phyloP scores from a whole-genome alignment of 2,888 invertebrate genomes.

The Opisthograptis luteolata region DNA sequence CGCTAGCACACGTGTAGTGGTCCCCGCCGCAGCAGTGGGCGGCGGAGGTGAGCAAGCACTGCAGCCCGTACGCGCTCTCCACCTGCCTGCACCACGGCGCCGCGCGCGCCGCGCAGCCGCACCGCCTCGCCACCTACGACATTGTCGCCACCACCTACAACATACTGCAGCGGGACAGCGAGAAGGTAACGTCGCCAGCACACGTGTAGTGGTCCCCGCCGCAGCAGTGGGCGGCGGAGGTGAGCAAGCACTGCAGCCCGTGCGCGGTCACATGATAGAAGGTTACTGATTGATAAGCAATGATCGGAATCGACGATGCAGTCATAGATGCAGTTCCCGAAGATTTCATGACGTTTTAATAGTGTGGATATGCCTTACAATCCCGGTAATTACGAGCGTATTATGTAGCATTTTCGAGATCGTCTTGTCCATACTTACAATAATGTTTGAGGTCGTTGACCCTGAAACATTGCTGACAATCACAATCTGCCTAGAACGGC shows the following conservation, averaged over 20 bases:
- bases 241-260: conserved; percentile 85
- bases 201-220: conserved; percentile 92
- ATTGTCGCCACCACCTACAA: conserved; percentile 96
- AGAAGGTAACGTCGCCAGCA: conserved; percentile 60
- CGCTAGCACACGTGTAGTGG: background rate
- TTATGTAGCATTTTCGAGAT: no score
- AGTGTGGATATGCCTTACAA: no score
- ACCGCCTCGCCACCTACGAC: conserved; percentile 88
- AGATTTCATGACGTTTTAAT: no score
- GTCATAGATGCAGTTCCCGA: no score
- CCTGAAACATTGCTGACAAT: no score
- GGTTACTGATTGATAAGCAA: no score
- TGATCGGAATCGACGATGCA: no score
- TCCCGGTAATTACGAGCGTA: no score
- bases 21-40: conserved; percentile 96
- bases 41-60: conserved; percentile 88
- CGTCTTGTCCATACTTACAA: no score
- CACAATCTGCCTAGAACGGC: conserved; percentile 74
- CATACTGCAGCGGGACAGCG: conserved; percentile 86
- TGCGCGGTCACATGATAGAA: no score
- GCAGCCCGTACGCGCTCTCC: conserved; percentile 84
- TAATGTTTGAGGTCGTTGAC: no score
- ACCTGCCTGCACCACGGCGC: conserved; percentile 92
- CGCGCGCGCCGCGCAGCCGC: conserved; percentile 86
- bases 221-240: conserved; percentile 95